Percentiles rank a stretch among this genome's conserved stretches.
Evolutionary conservation across 2,113 vertebrate genomes (phyloP).

Genomic region (Trematocara variabile): DNA sequence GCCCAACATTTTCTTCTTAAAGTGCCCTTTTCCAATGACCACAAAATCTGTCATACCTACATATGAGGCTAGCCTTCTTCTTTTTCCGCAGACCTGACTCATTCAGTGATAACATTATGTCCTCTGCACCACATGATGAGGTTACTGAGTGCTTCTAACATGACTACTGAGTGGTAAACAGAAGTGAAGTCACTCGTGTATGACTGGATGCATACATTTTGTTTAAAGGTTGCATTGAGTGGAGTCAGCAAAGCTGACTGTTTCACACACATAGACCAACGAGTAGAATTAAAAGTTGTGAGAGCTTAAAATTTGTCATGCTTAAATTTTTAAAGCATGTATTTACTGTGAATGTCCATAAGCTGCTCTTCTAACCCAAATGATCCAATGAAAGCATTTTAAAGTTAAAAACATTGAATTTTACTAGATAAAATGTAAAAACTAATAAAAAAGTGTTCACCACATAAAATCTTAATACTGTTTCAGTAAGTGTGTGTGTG

Average conservation of each 20-base stretch:
- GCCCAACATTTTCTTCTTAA: neutral
- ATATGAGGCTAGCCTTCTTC: neutral
- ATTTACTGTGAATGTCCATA: neutral
- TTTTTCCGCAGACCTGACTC: neutral
- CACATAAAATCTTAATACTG: neutral
- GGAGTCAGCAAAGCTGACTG: neutral
- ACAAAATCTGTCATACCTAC: neutral
- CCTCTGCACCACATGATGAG: neutral
- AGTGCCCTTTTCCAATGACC: neutral
- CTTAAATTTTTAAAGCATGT: neutral
- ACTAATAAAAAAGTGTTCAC: neutral
- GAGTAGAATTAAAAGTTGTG: neutral
- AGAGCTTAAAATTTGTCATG: neutral
- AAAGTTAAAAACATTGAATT: neutral
- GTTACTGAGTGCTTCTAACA: neutral
- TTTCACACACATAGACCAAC: neutral
- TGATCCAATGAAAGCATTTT: neutral
- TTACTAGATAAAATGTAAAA: neutral
- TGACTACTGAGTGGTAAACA: neutral
- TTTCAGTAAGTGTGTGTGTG: neutral
- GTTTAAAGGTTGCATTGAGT: neutral
- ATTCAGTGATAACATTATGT: neutral
- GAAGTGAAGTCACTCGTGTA: neutral
- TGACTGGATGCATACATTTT: neutral
- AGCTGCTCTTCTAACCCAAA: neutral